Base-by-base conservation (phyloP, 2,888 invertebrate genomes). In the Willowsia nigromaculata region DNA sequence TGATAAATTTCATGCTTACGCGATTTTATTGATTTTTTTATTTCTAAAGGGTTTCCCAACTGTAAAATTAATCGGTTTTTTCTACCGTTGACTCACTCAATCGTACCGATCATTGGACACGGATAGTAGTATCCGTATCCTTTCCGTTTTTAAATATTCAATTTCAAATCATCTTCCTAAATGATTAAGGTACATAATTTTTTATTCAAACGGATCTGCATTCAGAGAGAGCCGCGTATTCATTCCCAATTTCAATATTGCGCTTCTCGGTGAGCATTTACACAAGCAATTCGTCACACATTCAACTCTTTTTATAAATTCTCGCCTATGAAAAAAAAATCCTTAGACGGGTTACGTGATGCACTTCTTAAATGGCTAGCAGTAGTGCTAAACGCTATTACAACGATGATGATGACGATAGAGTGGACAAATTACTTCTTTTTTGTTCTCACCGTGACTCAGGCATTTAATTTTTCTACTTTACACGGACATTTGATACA, bases 351-450 rank as follows among this genome's bases (percentile, higher is more conserved):
- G 80, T 62, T 43, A 86, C 86, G 86, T 86, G 86, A 86, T 86
- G 86, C 78, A 47, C 37, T 80, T 30, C 53, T 80, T 76, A 27
- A n/a, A n/a, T n/a, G n/a, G n/a, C n/a, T 65, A 22, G 33, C 15
- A 68, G 33, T 37, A 68, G 2, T 68, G 1, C 3, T 30, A 68
- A 37, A 22, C 68, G 18, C 9, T 22, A 50, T 6, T 33, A 30
- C 6, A 78, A 18, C 27, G 22, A 9, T 27, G 53, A 22, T 37
- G 53, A n/a, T 30, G 53, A 30, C 22, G 56, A 11, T 4, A 25
- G 22, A 87, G 87, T 87, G 87, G 81, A 87, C 87, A 87, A 87
- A 87, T 87, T 87, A 81, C 71, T 40, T n/a, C 87, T 87, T 87
- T 85, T 87, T 87, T 53, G 62, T 86, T 81, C 22, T 9, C 81